Percentiles rank a stretch among this genome's conserved stretches.
Conservation (phyloP, 2,797 vertebrate species). For the Oceanodroma leucorhoa region DNA sequence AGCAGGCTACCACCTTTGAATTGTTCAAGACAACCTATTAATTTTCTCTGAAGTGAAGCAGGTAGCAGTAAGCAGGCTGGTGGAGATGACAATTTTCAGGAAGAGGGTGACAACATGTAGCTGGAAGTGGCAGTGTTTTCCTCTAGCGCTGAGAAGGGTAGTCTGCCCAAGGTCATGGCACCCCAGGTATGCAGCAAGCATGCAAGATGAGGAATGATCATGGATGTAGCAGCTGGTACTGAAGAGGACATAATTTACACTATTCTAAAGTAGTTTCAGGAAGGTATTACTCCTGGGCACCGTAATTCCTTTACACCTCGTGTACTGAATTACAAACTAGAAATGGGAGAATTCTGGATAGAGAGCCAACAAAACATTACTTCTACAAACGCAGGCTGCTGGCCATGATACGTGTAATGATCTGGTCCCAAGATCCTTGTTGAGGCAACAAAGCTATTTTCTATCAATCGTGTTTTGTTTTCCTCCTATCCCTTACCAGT, state of each 20-base stretch:
- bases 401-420: neutral
- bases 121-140: neutral
- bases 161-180: neutral
- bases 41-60: neutral
- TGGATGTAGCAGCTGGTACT: neutral
- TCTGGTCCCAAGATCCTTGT: neutral
- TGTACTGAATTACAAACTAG: neutral
- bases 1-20: neutral
- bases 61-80: neutral
- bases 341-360: neutral
- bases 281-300: neutral
- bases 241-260: neutral
- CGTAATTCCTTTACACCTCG: neutral
- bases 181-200: accelerated
- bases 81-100: neutral
- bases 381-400: neutral
- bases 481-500: neutral
- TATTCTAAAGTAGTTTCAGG: neutral
- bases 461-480: neutral
- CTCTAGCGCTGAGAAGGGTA: neutral
- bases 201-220: neutral
- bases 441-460: neutral
- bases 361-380: neutral
- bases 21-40: neutral
- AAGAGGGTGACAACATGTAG: neutral